Percentiles rank a stretch among this genome's conserved stretches.
phyloP scores from a whole-genome alignment of 2,113 vertebrate genomes.

The Lophura nycthemera region DNA sequence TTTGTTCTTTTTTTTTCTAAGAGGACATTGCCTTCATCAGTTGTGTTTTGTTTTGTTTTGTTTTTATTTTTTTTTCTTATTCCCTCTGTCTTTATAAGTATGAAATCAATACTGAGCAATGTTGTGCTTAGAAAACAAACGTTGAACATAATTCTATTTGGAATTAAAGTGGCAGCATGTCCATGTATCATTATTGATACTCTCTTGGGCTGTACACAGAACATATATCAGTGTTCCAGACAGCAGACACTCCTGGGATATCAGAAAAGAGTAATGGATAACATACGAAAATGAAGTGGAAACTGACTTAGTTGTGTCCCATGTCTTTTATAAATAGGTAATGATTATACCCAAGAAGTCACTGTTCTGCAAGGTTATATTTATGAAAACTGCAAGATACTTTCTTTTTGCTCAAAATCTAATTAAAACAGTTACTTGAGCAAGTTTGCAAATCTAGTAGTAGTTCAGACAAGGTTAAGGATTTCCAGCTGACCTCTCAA shows the following conservation, averaged over 20 bases:
- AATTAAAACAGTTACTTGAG: background rate
- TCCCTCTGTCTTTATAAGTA: background rate
- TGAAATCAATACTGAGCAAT: background rate
- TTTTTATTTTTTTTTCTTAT: background rate
- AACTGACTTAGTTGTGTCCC: background rate
- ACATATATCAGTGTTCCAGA: background rate
- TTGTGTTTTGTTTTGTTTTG: too few relatives aligned
- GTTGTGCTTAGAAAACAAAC: constrained; percentile 11
- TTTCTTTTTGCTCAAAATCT: background rate
- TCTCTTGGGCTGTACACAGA: background rate
- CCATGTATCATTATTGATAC: background rate
- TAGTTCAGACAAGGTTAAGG: background rate
- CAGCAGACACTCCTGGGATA: background rate
- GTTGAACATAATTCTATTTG: background rate
- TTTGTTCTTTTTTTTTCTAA: background rate
- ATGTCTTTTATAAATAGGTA: background rate
- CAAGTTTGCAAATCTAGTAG: background rate
- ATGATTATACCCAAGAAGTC: background rate
- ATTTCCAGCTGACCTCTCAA: background rate
- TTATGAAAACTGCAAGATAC: background rate
- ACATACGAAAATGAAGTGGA: background rate
- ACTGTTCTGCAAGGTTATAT: background rate
- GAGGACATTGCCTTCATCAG: background rate
- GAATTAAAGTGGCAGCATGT: background rate
- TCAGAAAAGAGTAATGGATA: background rate